A percentile compares a stretch with the other conserved stretches of the same genome.
Conservation (phyloP, 2,888 invertebrate genomes). For the Hydrotaea cyrtoneurina region DNA sequence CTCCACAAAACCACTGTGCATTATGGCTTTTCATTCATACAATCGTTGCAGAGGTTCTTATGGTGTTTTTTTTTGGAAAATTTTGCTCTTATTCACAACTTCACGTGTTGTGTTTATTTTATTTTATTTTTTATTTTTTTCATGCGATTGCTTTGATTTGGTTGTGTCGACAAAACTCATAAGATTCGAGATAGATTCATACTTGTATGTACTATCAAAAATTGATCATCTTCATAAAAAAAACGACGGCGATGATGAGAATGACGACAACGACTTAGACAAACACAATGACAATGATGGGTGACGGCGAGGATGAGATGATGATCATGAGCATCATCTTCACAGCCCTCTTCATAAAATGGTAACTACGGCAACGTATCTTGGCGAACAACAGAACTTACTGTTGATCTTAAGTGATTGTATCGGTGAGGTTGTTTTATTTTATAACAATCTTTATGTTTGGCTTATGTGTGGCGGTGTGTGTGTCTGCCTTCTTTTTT, state of each 20-base stretch:
- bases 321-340: slow-evolving; percentile 42
- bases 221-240: slow-evolving; percentile 63
- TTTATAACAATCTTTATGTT: slow-evolving; percentile 61
- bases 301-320: slow-evolving; percentile 6
- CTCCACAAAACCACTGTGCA: slow-evolving; percentile 24
- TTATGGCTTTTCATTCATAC: slow-evolving; percentile 49
- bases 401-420: slow-evolving; percentile 65
- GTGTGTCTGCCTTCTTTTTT: too few relatives aligned
- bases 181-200: slow-evolving; percentile 11
- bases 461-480: slow-evolving; percentile 33
- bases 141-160: slow-evolving; percentile 27
- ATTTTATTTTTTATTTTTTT: too few relatives aligned
- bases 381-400: not conserved
- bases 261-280: slow-evolving; percentile 38
- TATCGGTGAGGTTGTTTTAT: slow-evolving; percentile 43
- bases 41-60: slow-evolving; percentile 27
- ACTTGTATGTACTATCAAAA: slow-evolving; percentile 58
- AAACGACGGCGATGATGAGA: slow-evolving; percentile 28
- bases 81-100: slow-evolving; percentile 63
- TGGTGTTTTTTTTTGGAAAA: slow-evolving; percentile 29
- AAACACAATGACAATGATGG: not conserved
- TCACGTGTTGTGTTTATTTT: slow-evolving; percentile 51
- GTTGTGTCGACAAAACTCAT: slow-evolving; percentile 27
- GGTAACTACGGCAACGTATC: not conserved
- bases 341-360: slow-evolving; percentile 54